Conservation (phyloP, 2,888 invertebrate species). For the Enchytraeus crypticus region DNA sequence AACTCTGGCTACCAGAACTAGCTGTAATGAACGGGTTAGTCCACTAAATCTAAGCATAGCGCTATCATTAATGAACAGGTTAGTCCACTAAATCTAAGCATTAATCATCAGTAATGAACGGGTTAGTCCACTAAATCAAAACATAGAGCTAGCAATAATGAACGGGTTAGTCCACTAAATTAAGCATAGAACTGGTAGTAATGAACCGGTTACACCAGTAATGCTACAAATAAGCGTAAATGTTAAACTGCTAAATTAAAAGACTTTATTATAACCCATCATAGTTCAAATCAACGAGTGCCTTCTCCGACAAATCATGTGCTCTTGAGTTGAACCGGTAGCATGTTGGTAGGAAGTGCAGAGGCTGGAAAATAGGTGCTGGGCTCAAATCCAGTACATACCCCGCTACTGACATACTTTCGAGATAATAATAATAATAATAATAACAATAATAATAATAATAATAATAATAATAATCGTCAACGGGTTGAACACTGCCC, state of each 20-base stretch:
- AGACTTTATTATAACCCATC: too few species aligned
- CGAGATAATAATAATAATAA: not conserved
- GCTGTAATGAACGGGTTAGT: conserved; percentile 30
- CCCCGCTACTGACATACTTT: not conserved
- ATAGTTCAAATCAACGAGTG: too few species aligned
- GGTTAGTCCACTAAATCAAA: conserved; percentile 16
- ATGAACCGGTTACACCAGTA: conserved; percentile 26
- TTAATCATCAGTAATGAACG: conserved; percentile 29
- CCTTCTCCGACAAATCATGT: too few species aligned
- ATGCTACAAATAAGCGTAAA: too few species aligned
- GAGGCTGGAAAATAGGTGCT: too few species aligned
- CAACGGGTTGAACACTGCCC: too few species aligned
- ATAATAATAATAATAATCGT: not conserved
- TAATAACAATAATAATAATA: not conserved
- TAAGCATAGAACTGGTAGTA: conserved; percentile 24
- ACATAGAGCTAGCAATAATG: conserved; percentile 29
- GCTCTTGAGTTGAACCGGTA: too few species aligned
- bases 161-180: conserved; percentile 23
- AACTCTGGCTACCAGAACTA: conserved; percentile 29
- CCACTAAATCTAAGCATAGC: conserved; percentile 14
- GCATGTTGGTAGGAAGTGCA: too few species aligned
- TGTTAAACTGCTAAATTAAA: too few species aligned
- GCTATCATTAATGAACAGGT: conserved; percentile 30
- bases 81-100: not conserved
- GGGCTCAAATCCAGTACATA: too few species aligned